A percentile compares a stretch with the other conserved stretches of the same genome.
These are phyloP conservation scores for Macropus fuliginosus DNA, from an alignment of 2,797 vertebrate genomes.

Conservation along the genomic window DNA sequence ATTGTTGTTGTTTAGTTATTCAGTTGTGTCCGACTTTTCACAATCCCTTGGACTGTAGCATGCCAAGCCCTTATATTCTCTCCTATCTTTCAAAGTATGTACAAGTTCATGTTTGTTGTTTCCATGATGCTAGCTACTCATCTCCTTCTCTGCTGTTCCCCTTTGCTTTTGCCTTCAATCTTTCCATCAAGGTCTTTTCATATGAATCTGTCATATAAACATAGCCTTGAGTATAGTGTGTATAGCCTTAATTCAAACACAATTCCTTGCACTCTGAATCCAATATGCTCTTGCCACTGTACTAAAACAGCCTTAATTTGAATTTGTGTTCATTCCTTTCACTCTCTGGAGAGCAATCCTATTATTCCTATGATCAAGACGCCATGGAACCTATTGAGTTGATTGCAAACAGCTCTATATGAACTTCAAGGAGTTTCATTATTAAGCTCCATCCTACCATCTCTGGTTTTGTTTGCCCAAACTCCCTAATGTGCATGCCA, in stretches of 20 bases:
- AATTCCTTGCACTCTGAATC: background rate
- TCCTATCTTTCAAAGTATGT: background rate
- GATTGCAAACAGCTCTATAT: background rate
- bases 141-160: background rate
- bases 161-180: background rate
- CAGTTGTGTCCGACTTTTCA: background rate
- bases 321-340: background rate
- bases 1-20: background rate
- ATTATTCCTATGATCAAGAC: background rate
- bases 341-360: background rate
- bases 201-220: background rate
- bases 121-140: background rate
- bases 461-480: background rate
- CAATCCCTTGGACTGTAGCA: background rate
- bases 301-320: background rate
- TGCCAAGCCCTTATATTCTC: background rate
- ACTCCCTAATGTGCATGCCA: background rate
- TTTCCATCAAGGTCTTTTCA: background rate
- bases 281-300: background rate
- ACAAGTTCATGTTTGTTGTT: background rate
- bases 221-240: background rate
- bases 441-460: background rate
- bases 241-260: background rate
- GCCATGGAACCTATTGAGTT: background rate
- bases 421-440: background rate